Percentiles rank a stretch among this genome's conserved stretches.
phyloP scores from a whole-genome alignment of 1,140 invertebrate genomes.

The Drosophila kohkoa region DNA sequence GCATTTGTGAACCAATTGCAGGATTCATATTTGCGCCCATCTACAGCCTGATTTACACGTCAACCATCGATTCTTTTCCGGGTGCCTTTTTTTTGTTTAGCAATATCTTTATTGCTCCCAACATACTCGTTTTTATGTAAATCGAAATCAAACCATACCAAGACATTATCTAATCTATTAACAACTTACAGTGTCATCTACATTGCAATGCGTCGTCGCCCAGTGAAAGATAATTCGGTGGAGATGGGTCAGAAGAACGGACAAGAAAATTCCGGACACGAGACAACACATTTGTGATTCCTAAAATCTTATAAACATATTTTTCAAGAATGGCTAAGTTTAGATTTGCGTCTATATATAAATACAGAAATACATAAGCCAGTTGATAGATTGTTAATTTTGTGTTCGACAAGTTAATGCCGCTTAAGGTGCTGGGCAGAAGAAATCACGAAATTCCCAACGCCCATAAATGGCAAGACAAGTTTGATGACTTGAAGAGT shows the following conservation, averaged over 20 bases:
- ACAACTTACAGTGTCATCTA: no score
- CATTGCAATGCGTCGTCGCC: no score
- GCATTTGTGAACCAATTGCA: conserved; percentile 78
- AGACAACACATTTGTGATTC: conserved; percentile 21
- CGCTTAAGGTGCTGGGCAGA: neutral
- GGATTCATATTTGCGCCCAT: conserved; percentile 80
- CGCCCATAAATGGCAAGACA: neutral
- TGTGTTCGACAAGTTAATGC: neutral
- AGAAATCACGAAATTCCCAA: conserved; percentile 13
- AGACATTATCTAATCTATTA: no score
- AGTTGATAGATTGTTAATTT: conserved; percentile 8
- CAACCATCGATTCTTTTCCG: conserved; percentile 73
- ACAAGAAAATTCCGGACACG: no score
- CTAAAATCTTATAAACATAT: conserved; percentile 12
- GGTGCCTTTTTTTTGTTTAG: conserved; percentile 80
- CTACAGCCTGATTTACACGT: conserved; percentile 73
- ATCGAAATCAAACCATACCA: no score
- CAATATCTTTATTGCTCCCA: conserved; percentile 78
- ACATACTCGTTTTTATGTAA: conserved; percentile 80
- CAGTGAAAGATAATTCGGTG: no score
- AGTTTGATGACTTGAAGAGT: neutral
- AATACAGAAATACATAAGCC: conserved; percentile 7
- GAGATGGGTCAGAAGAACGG: no score
- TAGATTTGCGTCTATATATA: conserved; percentile 28
- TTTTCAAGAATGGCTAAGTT: neutral